These are phyloP conservation scores for Sialis fuliginosa DNA, from an alignment of 2,888 invertebrate species.

Conservation along the genomic window DNA sequence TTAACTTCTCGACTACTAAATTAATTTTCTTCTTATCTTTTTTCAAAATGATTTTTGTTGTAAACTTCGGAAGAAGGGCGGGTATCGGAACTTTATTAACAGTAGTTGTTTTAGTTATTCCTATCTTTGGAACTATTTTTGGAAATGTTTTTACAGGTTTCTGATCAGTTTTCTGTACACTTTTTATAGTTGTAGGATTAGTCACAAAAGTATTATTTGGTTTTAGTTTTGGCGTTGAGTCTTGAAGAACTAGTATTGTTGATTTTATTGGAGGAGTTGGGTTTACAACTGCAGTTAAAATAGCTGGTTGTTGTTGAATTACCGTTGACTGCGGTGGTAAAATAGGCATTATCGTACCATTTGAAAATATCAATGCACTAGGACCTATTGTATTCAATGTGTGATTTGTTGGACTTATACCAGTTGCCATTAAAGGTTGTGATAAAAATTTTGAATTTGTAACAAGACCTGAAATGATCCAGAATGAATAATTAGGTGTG, in stretches of 20 bases:
- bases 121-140: slow-evolving; percentile 12
- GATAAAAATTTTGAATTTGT: slow-evolving; percentile 17
- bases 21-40: slow-evolving; percentile 2
- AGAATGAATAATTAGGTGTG: not conserved
- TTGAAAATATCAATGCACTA: slow-evolving; percentile 23
- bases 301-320: slow-evolving; percentile 10
- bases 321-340: slow-evolving; percentile 15
- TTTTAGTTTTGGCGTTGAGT: not conserved
- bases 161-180: not conserved
- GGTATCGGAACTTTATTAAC: slow-evolving; percentile 27
- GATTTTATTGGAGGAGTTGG: slow-evolving; percentile 7
- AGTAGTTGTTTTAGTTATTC: slow-evolving; percentile 21
- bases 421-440: slow-evolving; percentile 18
- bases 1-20: not conserved
- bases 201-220: not conserved
- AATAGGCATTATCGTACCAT: slow-evolving; percentile 22
- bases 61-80: slow-evolving; percentile 17
- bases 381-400: slow-evolving; percentile 18
- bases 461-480: slow-evolving; percentile 13
- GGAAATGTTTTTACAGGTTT: slow-evolving; percentile 1
- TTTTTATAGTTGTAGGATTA: not conserved
- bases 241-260: not conserved
- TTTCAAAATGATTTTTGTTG: not conserved
- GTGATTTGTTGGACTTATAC: slow-evolving; percentile 12
- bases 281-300: slow-evolving; percentile 12